These are phyloP conservation scores for Amphibalanus amphitrite DNA, from an alignment of 1,140 invertebrate genomes.

Conservation along the genomic window DNA sequence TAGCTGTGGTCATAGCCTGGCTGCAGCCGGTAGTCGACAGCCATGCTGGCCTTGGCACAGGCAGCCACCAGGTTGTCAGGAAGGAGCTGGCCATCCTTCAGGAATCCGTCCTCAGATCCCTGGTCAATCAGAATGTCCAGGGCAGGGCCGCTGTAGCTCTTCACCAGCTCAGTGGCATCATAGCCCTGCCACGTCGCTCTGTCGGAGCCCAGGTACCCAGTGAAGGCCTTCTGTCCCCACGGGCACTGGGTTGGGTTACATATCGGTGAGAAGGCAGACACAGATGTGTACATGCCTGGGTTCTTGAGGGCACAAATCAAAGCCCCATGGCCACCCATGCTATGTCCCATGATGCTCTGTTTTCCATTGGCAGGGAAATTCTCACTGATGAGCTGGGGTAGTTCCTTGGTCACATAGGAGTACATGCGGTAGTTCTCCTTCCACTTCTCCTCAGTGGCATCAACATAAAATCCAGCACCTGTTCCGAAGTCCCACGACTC, in stretches of 20 bases:
- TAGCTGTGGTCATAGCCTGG: slow-evolving; percentile 94
- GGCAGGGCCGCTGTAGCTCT: slow-evolving; percentile 59
- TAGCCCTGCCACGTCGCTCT: slow-evolving; percentile 56
- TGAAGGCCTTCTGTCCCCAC: slow-evolving; percentile 78
- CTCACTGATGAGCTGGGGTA: slow-evolving; percentile 49
- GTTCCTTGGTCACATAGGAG: slow-evolving; percentile 82
- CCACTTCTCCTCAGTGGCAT: slow-evolving; percentile 83
- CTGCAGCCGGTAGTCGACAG: slow-evolving; percentile 54
- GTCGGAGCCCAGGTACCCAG: slow-evolving; percentile 61
- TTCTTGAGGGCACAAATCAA: slow-evolving; percentile 80
- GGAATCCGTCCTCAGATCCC: slow-evolving; percentile 68
- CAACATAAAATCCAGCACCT: slow-evolving; percentile 89
- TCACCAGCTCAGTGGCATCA: slow-evolving; percentile 71
- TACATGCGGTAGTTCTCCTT: slow-evolving; percentile 90
- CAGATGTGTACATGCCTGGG: slow-evolving; percentile 70
- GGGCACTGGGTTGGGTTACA: slow-evolving; percentile 64
- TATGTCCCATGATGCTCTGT: slow-evolving; percentile 23
- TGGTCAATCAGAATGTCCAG: slow-evolving; percentile 79
- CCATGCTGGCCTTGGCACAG: slow-evolving; percentile 47
- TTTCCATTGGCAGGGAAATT: slow-evolving; percentile 34
- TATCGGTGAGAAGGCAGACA: slow-evolving; percentile 95
- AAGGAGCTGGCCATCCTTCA: slow-evolving; percentile 53
- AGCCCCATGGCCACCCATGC: slow-evolving; percentile 96
- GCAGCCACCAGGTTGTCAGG: slow-evolving; percentile 68
- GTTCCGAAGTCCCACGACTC: slow-evolving; percentile 86